These are phyloP conservation scores for Falcunculus frontatus DNA, from an alignment of 2,113 vertebrate genomes.

Conservation along the genomic window DNA sequence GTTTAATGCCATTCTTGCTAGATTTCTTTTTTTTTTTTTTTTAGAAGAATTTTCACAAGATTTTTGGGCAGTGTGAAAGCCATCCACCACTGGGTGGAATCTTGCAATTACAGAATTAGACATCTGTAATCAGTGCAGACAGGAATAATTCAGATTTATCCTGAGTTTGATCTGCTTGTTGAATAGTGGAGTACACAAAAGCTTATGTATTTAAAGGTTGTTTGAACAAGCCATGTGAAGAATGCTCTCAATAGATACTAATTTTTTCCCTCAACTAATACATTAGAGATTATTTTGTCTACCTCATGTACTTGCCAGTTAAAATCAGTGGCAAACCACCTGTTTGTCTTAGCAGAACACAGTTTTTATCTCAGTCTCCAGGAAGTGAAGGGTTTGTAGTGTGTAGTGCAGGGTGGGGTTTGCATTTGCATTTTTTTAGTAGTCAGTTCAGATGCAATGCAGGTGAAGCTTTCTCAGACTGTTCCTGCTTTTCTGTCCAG, in stretches of 20 bases:
- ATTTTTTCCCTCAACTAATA: not conserved
- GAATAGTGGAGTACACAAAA: not conserved
- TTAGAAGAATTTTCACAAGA: not conserved
- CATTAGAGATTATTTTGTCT: not conserved
- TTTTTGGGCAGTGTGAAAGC: not conserved
- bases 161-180: not conserved
- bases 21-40: not conserved
- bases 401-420: not conserved
- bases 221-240: not conserved
- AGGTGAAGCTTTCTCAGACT: not conserved
- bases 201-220: not conserved
- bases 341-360: not conserved
- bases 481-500: not conserved
- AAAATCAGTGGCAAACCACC: not conserved
- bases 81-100: not conserved
- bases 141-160: not conserved
- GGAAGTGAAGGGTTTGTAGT: not conserved
- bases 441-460: not conserved
- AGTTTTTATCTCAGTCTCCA: not conserved
- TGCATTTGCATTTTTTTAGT: not conserved
- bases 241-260: not conserved
- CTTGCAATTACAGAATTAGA: not conserved
- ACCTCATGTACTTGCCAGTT: not conserved
- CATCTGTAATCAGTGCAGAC: not conserved
- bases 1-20: not conserved